These are phyloP conservation scores for Lacerta viridis DNA, from an alignment of 2,797 vertebrate species.

Conservation along the genomic window DNA sequence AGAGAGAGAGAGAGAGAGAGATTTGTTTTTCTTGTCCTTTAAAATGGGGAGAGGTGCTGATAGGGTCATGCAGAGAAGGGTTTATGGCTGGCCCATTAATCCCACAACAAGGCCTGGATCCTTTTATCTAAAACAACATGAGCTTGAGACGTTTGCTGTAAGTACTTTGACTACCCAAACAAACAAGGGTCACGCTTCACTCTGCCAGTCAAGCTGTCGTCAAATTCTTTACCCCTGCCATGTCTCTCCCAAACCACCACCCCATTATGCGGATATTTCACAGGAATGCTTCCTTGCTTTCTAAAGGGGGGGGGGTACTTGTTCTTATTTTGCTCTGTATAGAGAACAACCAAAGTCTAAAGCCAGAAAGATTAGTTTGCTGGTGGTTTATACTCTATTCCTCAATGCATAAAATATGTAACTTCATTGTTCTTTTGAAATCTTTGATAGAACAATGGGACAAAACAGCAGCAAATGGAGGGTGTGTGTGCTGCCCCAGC, in stretches of 20 bases:
- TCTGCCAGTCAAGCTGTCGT: constrained; percentile 64
- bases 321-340: not conserved
- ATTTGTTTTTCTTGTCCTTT: constrained; percentile 37
- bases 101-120: constrained; percentile 52
- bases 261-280: not conserved
- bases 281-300: not conserved
- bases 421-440: not conserved
- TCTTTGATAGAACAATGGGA: not conserved
- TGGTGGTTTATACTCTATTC: not conserved
- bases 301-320: not conserved
- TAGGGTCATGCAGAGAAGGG: not conserved
- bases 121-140: constrained; percentile 67
- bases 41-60: not conserved
- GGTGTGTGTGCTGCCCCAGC: no score
- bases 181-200: constrained; percentile 50
- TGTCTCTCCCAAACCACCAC: not conserved
- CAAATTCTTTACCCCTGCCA: not conserved
- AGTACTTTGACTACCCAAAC: constrained; percentile 72
- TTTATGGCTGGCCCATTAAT: constrained; percentile 49
- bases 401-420: not conserved
- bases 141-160: constrained; percentile 64
- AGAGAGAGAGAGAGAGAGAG: not conserved
- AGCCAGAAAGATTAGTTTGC: not conserved
- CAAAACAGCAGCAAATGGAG: not conserved
- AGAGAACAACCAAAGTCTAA: not conserved